Evolutionary conservation across 2,888 invertebrate species (phyloP), one percentile per base, ranked within the genome.

Genomic region (Tipula unca): DNA sequence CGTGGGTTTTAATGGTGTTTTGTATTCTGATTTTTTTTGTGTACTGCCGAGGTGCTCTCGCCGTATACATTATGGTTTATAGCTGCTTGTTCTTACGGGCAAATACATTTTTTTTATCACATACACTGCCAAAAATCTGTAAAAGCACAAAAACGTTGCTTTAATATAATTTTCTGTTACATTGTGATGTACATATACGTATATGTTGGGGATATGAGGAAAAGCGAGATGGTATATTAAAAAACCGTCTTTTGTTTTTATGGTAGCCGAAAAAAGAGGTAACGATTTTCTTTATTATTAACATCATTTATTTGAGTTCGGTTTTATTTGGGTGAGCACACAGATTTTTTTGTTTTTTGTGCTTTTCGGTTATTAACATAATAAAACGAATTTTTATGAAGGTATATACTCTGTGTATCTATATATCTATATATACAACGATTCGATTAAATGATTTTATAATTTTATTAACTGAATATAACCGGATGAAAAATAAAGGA

Each of bases 401-500:
- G 69, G 69, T 69, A 48, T 48, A 32, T 32, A 32, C 32, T 32
- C 5, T 2, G 17, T 48, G 17, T 48, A 17, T 48, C 3, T 48
- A 48, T 0, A n/a, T n/a, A n/a, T n/a, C n/a, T n/a, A n/a, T n/a
- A n/a, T n/a, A n/a, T n/a, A n/a, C n/a, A n/a, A 48, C 17, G 48
- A 48, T 48, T 48, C 69, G 69, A 69, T 25, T 69, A 69, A 69
- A 69, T 69, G 69, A 13, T 69, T 69, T 69, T 69, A 69, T 69
- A 69, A 69, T 69, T 69, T 69, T 69, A 69, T 69, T 69, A 69
- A 69, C 69, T 25, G 69, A 69, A 69, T 54, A 54, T 54, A 54
- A 54, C 17, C 32, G 4, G 48, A 39, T 13, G 6, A 54, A 54
- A 48, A 48, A 17, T 6, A n/a, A 69, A 69, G 69, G 69, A 25